Percentiles rank a stretch among this genome's conserved stretches.
Conservation (phyloP, 2,113 vertebrate genomes). For the Tragelaphus buxtoni region DNA sequence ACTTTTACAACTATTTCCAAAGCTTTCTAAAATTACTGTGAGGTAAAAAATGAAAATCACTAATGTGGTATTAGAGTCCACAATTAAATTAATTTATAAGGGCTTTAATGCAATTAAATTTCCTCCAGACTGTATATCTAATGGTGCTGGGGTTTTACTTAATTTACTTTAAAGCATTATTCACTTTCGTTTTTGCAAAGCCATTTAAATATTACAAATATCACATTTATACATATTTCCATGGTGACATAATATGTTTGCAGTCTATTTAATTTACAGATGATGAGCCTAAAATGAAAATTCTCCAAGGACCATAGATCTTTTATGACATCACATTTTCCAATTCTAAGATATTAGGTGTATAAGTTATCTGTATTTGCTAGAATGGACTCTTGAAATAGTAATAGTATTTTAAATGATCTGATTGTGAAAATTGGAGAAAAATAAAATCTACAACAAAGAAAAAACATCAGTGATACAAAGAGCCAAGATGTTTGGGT, state of each 20-base stretch:
- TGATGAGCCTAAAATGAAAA: conserved; percentile 60
- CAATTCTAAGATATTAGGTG: conserved; percentile 33
- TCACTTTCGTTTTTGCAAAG: conserved; percentile 69
- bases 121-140: conserved; percentile 66
- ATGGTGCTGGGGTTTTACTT: conserved; percentile 52
- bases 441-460: conserved; percentile 64
- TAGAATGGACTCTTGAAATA: conserved; percentile 43
- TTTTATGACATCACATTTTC: conserved; percentile 37
- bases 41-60: conserved; percentile 50
- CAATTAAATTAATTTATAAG: conserved; percentile 73
- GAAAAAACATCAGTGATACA: conserved; percentile 43
- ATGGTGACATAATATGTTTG: conserved; percentile 60
- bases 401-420: conserved; percentile 53
- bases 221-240: conserved; percentile 66
- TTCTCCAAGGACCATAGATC: conserved; percentile 39
- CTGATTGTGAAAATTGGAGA: conserved; percentile 41
- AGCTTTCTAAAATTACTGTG: conserved; percentile 36
- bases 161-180: conserved; percentile 66
- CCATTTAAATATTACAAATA: conserved; percentile 77
- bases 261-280: conserved; percentile 61
- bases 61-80: conserved; percentile 58
- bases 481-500: conserved; percentile 28
- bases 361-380: conserved; percentile 48
- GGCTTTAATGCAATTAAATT: conserved; percentile 75
- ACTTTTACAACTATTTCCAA: conserved; percentile 27